Percentiles rank a stretch among this genome's conserved stretches.
These are phyloP conservation scores for Lasiurus cinereus DNA, from an alignment of 2,113 vertebrate species.

Conservation along the genomic window DNA sequence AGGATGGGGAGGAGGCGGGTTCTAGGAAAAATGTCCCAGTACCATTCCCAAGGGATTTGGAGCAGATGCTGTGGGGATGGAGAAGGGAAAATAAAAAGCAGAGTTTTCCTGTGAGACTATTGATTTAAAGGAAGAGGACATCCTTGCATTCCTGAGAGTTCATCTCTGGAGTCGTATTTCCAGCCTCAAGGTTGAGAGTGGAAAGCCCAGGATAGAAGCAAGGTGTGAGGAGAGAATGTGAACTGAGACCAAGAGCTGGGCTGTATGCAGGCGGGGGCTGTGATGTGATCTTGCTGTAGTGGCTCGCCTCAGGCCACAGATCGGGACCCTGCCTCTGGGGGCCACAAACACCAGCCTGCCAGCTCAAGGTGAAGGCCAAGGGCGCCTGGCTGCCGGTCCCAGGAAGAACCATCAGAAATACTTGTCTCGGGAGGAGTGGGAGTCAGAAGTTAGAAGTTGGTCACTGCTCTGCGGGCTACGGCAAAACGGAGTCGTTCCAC, in stretches of 20 bases:
- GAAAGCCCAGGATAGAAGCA: conserved; percentile 12
- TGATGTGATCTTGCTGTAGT: not conserved
- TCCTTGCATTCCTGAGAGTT: not conserved
- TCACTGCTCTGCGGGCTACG: not conserved
- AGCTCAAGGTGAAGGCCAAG: conserved; percentile 35
- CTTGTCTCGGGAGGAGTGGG: not conserved
- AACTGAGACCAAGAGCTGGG: not conserved
- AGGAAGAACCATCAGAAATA: conserved; percentile 22
- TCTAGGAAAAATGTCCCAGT: not conserved
- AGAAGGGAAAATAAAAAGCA: conserved; percentile 24
- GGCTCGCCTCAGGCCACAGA: not conserved
- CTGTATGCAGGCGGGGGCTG: accelerated
- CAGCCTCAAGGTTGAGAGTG: conserved; percentile 40
- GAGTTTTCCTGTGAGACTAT: conserved; percentile 7
- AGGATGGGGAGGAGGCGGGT: too few relatives aligned
- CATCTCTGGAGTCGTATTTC: not conserved
- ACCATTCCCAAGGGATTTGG: not conserved
- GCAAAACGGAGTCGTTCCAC: not conserved
- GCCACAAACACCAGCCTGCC: not conserved
- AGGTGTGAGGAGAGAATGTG: conserved; percentile 41
- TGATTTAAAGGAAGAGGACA: not conserved
- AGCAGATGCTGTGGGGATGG: not conserved
- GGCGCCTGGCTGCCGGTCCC: not conserved
- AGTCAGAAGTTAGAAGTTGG: not conserved
- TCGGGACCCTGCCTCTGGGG: not conserved